These are phyloP conservation scores for Nematopogon swammerdamellus DNA, from an alignment of 2,888 invertebrate genomes.

Conservation along the genomic window DNA sequence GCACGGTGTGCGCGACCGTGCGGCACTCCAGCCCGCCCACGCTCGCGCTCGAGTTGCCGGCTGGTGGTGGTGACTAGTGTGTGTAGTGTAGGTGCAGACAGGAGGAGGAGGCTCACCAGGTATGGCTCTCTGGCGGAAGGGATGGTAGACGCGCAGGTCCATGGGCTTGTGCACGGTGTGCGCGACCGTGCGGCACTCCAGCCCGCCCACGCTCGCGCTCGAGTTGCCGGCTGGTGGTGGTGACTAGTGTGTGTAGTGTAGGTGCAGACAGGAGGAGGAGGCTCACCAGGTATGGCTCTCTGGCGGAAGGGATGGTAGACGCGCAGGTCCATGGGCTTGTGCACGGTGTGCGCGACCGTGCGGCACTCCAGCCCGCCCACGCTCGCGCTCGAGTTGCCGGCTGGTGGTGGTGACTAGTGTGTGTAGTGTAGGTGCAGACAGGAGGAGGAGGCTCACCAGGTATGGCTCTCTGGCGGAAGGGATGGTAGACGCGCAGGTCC, in stretches of 20 bases:
- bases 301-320: slow-evolving; percentile 79
- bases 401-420: too few species aligned
- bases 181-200: slow-evolving; percentile 61
- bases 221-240: not conserved
- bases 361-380: slow-evolving; percentile 54
- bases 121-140: slow-evolving; percentile 63
- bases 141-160: slow-evolving; percentile 84
- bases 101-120: slow-evolving; percentile 27
- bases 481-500: slow-evolving; percentile 84
- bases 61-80: too few species aligned
- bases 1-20: slow-evolving; percentile 65
- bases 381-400: not conserved
- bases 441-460: too few species aligned
- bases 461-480: slow-evolving; percentile 63
- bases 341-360: slow-evolving; percentile 65
- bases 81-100: too few species aligned
- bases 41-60: not conserved
- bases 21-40: slow-evolving; percentile 54
- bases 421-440: too few species aligned
- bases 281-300: slow-evolving; percentile 36
- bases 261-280: too few species aligned
- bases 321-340: slow-evolving; percentile 89
- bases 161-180: slow-evolving; percentile 81
- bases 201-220: slow-evolving; percentile 23
- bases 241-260: too few species aligned